Evolutionary conservation across 2,888 invertebrate species (phyloP), one percentile per base, ranked within the genome.

Genomic region (Hoplodrina ambigua): DNA sequence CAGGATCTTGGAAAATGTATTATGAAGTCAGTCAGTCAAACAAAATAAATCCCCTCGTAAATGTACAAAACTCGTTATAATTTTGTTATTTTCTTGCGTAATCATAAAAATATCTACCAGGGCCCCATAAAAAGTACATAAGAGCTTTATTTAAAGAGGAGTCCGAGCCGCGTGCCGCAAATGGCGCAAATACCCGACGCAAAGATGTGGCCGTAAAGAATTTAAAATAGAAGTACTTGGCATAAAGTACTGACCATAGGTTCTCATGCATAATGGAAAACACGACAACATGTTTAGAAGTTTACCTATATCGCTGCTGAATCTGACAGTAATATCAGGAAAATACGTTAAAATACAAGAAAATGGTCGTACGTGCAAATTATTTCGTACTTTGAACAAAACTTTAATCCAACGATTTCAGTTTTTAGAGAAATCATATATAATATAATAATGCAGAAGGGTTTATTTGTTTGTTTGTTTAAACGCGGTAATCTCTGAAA

Each of bases 241-340:
- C 64, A 56, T 65, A 53, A 50, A 19, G 19, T 70, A 50, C 69
- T 57, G 60, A 33, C 56, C 63, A 49, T 33, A 33, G 41, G n/a
- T 41, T 83, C 46, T 83, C 77, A 81, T 81, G 62, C 71, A 81
- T 81, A 81, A 76, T 82, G 60, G 49, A 80, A 74, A 66, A 30
- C 53, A 17, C 41, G 69, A 81, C 78, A 79, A 75, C 63, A 71
- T 25, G 60, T 53, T 62, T 62, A 55, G 57, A n/a, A n/a, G 59
- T 71, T 62, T 76, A 74, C 72, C 68, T 68, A 66, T 53, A 57
- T 11, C 55, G 25, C 44, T 44, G n/a, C 20, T 58, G 15, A 49
- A 54, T 69, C 72, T 75, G 53, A 55, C 69, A 65, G 41, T 50
- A 11, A 50, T 41, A 53, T 25, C 41, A 7, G 57, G 50, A 53